Evolutionary conservation across 2,113 vertebrate species (phyloP).

Genomic region (Polyodon spathula): DNA sequence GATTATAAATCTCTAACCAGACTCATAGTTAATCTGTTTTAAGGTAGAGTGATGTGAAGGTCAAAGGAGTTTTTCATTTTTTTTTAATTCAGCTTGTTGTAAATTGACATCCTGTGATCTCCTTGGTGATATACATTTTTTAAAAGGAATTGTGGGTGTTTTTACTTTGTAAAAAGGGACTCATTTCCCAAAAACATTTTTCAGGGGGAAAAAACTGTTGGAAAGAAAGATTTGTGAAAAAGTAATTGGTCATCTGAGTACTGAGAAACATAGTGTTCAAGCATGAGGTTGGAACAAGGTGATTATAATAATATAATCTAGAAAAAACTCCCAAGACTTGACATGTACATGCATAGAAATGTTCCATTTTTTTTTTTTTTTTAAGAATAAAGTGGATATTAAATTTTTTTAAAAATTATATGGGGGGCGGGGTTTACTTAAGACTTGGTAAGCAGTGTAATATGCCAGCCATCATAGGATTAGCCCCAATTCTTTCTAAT

Average conservation of each 20-base stretch:
- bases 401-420: too few species aligned
- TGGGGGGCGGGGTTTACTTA: too few species aligned
- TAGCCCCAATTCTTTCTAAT: constrained; percentile 6
- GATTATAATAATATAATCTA: constrained; percentile 23
- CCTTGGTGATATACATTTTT: too few species aligned
- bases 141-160: too few species aligned
- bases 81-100: too few species aligned
- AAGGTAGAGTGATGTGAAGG: neutral
- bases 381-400: too few species aligned
- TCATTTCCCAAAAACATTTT: too few species aligned
- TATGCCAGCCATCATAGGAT: too few species aligned
- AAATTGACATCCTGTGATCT: too few species aligned
- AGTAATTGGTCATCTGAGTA: constrained; percentile 14
- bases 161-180: too few species aligned
- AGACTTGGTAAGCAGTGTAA: too few species aligned
- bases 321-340: constrained; percentile 11
- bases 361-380: too few species aligned
- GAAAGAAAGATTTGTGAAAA: neutral
- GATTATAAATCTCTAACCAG: constrained; percentile 14
- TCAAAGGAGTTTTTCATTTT: neutral
- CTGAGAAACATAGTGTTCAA: constrained; percentile 28
- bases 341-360: neutral
- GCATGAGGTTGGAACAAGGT: constrained; percentile 19
- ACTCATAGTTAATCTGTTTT: neutral
- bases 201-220: neutral